phyloP scores from a whole-genome alignment of 2,797 vertebrate species.

The Arnoldichthys spilopterus region DNA sequence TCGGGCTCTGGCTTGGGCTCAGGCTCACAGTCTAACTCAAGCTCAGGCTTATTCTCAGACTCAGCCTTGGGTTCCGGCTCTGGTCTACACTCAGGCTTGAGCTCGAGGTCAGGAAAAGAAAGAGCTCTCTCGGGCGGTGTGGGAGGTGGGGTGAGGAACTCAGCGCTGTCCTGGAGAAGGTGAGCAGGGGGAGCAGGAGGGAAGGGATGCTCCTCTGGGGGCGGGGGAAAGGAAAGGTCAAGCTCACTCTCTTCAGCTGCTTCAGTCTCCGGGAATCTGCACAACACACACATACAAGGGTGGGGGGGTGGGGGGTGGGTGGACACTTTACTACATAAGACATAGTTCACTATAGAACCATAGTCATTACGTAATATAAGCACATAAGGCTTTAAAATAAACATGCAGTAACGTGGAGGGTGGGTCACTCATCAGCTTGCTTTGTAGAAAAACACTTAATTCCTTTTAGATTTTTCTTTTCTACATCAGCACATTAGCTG shows the following conservation, averaged over 20 bases:
- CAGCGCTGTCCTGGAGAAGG: constrained; percentile 64
- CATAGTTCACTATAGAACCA: constrained; percentile 16
- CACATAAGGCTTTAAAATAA: neutral
- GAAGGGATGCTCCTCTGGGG: constrained; percentile 51
- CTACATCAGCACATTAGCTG: too few species aligned
- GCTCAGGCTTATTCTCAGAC: neutral
- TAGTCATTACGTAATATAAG: constrained; percentile 15
- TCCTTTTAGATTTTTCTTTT: too few species aligned
- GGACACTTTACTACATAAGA: constrained; percentile 15
- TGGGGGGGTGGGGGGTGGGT: constrained; percentile 3
- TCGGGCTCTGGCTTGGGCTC: neutral
- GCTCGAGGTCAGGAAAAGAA: constrained; percentile 55
- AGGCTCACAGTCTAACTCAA: neutral
- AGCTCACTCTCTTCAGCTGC: constrained; percentile 64
- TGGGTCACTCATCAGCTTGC: neutral
- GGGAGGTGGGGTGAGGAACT: constrained; percentile 69
- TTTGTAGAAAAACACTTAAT: too few species aligned
- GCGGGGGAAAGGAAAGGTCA: constrained; percentile 58
- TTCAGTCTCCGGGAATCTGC: constrained; percentile 69
- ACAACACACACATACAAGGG: constrained; percentile 36
- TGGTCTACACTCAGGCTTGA: constrained; percentile 45
- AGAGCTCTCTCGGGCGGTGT: constrained; percentile 65
- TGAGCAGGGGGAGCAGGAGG: constrained; percentile 60
- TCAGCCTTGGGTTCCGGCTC: neutral
- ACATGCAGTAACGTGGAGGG: neutral